These are phyloP conservation scores for Callaeas wilsoni DNA, from an alignment of 2,113 vertebrate species.

Conservation along the genomic window DNA sequence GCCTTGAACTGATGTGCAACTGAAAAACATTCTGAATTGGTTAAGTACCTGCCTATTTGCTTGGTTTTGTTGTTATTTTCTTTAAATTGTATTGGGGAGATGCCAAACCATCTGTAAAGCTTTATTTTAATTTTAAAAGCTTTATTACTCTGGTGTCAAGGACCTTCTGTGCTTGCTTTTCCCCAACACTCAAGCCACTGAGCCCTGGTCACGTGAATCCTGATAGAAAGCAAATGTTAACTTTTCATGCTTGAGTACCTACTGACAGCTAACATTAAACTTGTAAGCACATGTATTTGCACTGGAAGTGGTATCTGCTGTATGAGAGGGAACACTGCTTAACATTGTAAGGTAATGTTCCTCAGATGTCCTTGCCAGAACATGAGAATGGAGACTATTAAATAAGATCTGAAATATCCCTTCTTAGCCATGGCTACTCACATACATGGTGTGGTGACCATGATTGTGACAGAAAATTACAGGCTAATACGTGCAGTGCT, in stretches of 20 bases:
- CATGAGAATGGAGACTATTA: background rate
- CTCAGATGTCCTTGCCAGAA: slow-evolving; percentile 33
- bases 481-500: background rate
- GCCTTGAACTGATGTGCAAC: background rate
- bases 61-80: slow-evolving; percentile 21
- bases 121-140: slow-evolving; percentile 40
- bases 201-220: slow-evolving; percentile 21
- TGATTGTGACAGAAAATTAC: background rate
- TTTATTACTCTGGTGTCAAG: slow-evolving; percentile 28
- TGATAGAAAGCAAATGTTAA: slow-evolving; percentile 66
- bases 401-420: background rate
- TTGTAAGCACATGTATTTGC: slow-evolving; percentile 45
- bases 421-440: background rate
- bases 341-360: slow-evolving; percentile 21
- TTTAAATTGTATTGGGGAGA: background rate
- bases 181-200: slow-evolving; percentile 28
- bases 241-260: slow-evolving; percentile 58
- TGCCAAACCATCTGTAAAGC: slow-evolving; percentile 42
- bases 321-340: background rate
- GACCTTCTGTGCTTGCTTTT: slow-evolving; percentile 30
- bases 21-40: background rate
- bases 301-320: slow-evolving; percentile 40
- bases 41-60: slow-evolving; percentile 19
- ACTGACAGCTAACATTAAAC: slow-evolving; percentile 59
- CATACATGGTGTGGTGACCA: background rate